A percentile compares a stretch with the other conserved stretches of the same genome.
phyloP scores from a whole-genome alignment of 2,797 vertebrate species.

The Mormyrops attenuatus region DNA sequence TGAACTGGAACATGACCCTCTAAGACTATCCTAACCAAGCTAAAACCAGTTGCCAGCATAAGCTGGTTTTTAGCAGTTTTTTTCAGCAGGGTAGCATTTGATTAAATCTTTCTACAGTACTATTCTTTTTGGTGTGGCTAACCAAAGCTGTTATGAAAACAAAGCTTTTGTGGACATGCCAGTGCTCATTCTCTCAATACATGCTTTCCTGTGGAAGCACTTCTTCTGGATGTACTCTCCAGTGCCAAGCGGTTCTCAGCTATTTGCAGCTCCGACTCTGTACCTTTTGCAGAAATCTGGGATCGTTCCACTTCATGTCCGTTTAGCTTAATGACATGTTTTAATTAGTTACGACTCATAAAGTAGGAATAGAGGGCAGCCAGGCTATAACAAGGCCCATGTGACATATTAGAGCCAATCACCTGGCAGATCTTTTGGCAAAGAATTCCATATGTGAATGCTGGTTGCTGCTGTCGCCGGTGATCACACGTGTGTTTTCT shows the following conservation, averaged over 20 bases:
- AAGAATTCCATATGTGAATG: not conserved
- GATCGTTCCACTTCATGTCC: not conserved
- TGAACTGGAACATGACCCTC: not conserved
- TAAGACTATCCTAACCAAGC: not conserved
- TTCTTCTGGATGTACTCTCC: not conserved
- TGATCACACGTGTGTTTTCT: not conserved
- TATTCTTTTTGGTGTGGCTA: not conserved
- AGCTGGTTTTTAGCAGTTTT: not conserved
- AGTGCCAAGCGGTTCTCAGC: not conserved
- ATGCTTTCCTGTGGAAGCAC: not conserved
- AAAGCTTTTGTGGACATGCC: not conserved
- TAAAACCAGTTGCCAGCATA: not conserved
- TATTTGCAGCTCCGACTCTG: not conserved
- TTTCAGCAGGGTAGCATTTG: not conserved
- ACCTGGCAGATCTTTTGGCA: not conserved
- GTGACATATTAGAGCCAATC: not conserved
- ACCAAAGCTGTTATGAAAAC: not conserved
- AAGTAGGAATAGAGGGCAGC: not conserved
- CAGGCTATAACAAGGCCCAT: conserved; percentile 2
- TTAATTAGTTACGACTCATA: conserved; percentile 11
- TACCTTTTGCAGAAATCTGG: not conserved
- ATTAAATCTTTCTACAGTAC: not conserved
- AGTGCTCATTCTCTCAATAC: not conserved
- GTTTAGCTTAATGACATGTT: conserved; percentile 7
- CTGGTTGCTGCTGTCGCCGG: not conserved